Conservation (phyloP, 64 coral and sea anemone species). For the Porites lutea region DNA sequence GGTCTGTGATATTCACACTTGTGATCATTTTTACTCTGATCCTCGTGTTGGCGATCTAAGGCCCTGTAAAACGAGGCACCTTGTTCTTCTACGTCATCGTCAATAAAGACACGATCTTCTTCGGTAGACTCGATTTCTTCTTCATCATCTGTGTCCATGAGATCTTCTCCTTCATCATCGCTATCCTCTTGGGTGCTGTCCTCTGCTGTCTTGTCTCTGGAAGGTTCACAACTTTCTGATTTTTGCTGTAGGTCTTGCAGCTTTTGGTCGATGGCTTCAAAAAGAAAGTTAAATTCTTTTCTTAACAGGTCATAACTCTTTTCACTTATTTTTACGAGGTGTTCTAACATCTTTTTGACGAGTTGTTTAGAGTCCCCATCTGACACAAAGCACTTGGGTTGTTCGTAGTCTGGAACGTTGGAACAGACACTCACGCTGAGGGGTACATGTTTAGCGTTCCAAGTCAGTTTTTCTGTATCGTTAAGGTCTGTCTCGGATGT, state of each 20-base stretch:
- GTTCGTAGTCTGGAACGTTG: too few relatives aligned
- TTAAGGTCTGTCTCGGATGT: not conserved
- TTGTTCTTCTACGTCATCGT: constrained; percentile 55
- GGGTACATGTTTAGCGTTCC: too few relatives aligned
- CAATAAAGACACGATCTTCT: constrained; percentile 55
- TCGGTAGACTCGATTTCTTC: constrained; percentile 67
- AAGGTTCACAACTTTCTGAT: not conserved
- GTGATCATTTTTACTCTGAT: not conserved
- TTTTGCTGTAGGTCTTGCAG: not conserved
- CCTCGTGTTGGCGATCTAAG: not conserved
- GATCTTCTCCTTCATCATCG: not conserved
- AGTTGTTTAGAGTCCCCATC: not conserved
- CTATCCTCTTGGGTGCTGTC: not conserved
- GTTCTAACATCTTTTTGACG: constrained; percentile 30
- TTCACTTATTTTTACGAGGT: constrained; percentile 57
- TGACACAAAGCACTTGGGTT: too few relatives aligned
- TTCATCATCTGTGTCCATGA: too few relatives aligned
- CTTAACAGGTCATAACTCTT: constrained; percentile 5
- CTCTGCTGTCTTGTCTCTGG: not conserved
- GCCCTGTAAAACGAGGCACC: not conserved
- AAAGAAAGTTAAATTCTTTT: too few relatives aligned
- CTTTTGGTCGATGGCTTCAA: too few relatives aligned
- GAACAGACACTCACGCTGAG: too few relatives aligned
- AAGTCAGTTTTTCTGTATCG: not conserved
- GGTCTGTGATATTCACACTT: not conserved